Evolutionary conservation across 2,888 invertebrate species (phyloP).

Genomic region (Drosophila planitibia): DNA sequence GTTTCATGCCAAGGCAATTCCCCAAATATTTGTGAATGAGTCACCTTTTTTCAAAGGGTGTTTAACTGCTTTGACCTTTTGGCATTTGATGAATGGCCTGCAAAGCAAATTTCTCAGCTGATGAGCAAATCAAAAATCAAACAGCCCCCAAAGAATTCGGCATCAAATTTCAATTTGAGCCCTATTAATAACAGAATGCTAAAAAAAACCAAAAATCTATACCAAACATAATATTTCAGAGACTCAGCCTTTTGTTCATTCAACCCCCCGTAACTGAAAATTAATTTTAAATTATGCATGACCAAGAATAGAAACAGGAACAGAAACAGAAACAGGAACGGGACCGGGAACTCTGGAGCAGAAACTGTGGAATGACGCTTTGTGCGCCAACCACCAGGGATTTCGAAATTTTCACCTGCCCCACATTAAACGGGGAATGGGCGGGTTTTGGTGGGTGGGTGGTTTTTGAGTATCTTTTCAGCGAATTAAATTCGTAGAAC

Average conservation of each 20-base stretch:
- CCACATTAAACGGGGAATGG: constrained; percentile 56
- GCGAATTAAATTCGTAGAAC: constrained; percentile 47
- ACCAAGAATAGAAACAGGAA: constrained; percentile 43
- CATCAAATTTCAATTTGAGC: constrained; percentile 72
- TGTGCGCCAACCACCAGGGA: constrained; percentile 68
- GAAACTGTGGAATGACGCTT: constrained; percentile 40
- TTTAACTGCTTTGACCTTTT: constrained; percentile 24
- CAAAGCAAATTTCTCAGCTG: constrained; percentile 3
- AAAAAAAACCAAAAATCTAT: constrained; percentile 11
- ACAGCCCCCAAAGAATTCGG: constrained; percentile 30
- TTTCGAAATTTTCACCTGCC: constrained; percentile 76
- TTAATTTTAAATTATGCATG: constrained; percentile 81
- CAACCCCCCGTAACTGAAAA: constrained; percentile 47
- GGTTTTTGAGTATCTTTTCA: constrained; percentile 26
- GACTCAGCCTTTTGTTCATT: constrained; percentile 43
- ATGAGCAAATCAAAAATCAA: constrained; percentile 57
- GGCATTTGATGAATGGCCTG: constrained; percentile 40
- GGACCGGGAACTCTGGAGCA: neutral
- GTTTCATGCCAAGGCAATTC: constrained; percentile 5
- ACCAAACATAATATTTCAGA: constrained; percentile 63
- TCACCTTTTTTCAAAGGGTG: neutral
- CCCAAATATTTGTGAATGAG: constrained; percentile 36
- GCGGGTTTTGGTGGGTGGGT: neutral
- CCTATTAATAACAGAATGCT: constrained; percentile 69
- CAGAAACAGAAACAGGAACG: neutral